Percentiles rank a stretch among this genome's conserved stretches.
These are phyloP conservation scores for Gavialis gangeticus DNA, from an alignment of 2,113 vertebrate species.

Conservation along the genomic window DNA sequence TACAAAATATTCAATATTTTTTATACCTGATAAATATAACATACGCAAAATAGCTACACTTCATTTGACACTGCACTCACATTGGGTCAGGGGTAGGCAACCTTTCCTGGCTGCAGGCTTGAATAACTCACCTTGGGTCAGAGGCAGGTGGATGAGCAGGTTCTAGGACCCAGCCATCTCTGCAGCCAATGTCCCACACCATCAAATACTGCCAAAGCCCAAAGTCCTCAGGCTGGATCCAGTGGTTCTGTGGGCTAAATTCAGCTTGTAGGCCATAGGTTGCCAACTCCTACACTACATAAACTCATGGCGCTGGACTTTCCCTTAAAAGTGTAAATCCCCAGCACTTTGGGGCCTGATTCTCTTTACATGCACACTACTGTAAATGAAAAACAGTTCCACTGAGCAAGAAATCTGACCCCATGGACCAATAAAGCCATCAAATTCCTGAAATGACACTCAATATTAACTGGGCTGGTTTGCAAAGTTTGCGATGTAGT, in stretches of 20 bases:
- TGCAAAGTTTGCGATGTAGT: not conserved
- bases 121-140: too few relatives aligned
- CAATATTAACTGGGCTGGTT: not conserved
- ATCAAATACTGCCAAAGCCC: too few relatives aligned
- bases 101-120: too few relatives aligned
- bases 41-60: not conserved
- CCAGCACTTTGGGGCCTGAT: not conserved
- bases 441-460: not conserved
- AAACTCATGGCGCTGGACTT: not conserved
- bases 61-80: not conserved
- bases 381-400: not conserved
- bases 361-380: not conserved
- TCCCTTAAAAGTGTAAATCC: accelerated
- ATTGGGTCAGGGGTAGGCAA: not conserved
- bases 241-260: too few relatives aligned
- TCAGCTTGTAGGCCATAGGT: too few relatives aligned
- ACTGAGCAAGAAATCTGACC: not conserved
- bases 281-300: not conserved
- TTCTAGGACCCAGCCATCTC: too few relatives aligned
- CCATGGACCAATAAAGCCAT: not conserved
- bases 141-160: too few relatives aligned
- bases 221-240: too few relatives aligned
- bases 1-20: not conserved
- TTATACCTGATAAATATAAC: not conserved
- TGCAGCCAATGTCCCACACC: too few relatives aligned